Evolutionary conservation across 2,888 invertebrate species (phyloP), one percentile per base, ranked within the genome.

Genomic region (Orgyia antiqua): DNA sequence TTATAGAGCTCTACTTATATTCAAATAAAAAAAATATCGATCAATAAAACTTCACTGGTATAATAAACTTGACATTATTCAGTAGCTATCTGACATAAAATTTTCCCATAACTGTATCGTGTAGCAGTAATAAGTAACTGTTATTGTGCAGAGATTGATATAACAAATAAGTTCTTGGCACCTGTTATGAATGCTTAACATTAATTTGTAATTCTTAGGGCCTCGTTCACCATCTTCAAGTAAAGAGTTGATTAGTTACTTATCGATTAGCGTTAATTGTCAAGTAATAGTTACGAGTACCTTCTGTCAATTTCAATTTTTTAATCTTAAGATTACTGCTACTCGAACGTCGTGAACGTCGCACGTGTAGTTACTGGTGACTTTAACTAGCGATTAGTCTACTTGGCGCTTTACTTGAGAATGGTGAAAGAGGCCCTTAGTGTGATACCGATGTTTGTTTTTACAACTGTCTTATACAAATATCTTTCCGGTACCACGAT

Each of bases 101-200:
- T 48, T 31, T 45, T 51, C 48, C 49, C 39, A 52, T 63, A 64
- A 62, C 64, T 52, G 64, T 63, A 58, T 55, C 45, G 46, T 45
- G 51, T 56, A 57, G 57, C 62, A 58, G 51, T 51, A 58, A 57
- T 59, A 49, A 48, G 51, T 64, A 67, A 70, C 70, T 68, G 74
- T 70, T 56, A 58, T 58, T 61, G 65, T 59, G 54, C 44, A 62
- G 67, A 64, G 72, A 73, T 74, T 76, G 68, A 68, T 73, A 58
- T 72, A 80, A 78, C 69, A 70, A 75, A 65, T 71, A 70, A 69
- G 71, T 67, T 63, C 70, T 52, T 60, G 55, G 66, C 57, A 70
- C 71, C 75, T 79, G 79, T 79, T 86, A 87, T 86, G 84, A 87
- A 87, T 87, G 76, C 82, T 64, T 80, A 82, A 87, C 78, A 65